Conservation (phyloP, 2,888 invertebrate genomes). For the Leptinotarsa haldemani region DNA sequence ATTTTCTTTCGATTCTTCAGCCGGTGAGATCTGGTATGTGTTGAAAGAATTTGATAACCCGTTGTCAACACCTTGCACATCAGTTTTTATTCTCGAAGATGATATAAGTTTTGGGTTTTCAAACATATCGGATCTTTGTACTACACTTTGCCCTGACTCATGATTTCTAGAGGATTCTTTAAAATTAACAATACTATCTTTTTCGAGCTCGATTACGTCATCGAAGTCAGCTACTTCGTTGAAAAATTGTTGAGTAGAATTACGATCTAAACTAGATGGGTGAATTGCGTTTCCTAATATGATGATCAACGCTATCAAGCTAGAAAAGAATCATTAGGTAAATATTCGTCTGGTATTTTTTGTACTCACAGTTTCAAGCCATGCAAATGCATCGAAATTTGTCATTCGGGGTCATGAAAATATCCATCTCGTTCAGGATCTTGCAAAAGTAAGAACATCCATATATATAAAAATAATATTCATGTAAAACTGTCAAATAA, state of each 20-base stretch:
- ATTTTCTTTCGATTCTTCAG: background rate
- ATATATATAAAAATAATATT: conserved; percentile 33
- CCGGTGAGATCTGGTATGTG: background rate
- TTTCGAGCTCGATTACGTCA: conserved; percentile 46
- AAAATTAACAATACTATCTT: conserved; percentile 22
- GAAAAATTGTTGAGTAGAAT: conserved; percentile 37
- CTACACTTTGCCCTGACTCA: background rate
- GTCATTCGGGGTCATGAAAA: conserved; percentile 40
- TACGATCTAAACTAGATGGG: conserved; percentile 30
- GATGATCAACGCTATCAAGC: conserved; percentile 40
- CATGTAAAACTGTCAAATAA: conserved; percentile 38
- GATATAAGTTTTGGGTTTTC: conserved; percentile 19
- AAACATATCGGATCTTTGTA: conserved; percentile 7
- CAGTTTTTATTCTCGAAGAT: conserved; percentile 24
- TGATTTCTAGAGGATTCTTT: conserved; percentile 17
- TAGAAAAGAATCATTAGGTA: conserved; percentile 26
- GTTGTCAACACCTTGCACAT: conserved; percentile 22
- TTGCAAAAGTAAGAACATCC: conserved; percentile 31
- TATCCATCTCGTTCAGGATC: conserved; percentile 40
- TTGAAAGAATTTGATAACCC: background rate
- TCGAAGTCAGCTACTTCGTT: conserved; percentile 50
- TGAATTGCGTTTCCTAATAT: conserved; percentile 38
- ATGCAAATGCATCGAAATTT: conserved; percentile 52
- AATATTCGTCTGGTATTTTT: background rate
- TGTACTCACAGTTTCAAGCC: conserved; percentile 52